Conservation (phyloP, 2,113 vertebrate species). For the Neolamprologus toae region DNA sequence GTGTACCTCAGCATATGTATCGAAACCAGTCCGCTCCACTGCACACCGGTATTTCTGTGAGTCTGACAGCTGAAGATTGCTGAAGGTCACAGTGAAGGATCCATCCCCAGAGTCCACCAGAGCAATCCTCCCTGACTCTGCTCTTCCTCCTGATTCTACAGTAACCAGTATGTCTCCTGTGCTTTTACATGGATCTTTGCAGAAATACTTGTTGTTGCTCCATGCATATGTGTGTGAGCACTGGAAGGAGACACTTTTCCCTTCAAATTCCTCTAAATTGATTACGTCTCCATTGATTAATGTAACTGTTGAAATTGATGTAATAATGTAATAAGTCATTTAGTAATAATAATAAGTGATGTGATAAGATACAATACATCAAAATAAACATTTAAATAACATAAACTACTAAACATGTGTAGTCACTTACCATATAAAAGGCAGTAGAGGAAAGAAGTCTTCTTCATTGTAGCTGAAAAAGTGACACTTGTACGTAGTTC, state of each 20-base stretch:
- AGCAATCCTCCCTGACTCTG: not conserved
- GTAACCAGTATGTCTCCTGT: not conserved
- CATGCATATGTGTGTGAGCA: not conserved
- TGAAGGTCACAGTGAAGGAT: conserved; percentile 24
- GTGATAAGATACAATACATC: not conserved
- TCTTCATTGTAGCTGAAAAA: conserved; percentile 1
- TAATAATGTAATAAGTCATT: not conserved
- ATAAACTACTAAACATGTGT: not conserved
- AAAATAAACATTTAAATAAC: not conserved
- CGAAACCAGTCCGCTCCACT: not conserved
- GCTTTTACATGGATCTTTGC: conserved; percentile 2
- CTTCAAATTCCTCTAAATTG: not conserved
- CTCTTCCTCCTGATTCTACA: not conserved
- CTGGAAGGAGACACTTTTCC: not conserved
- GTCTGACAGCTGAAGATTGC: conserved; percentile 21
- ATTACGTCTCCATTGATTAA: not conserved
- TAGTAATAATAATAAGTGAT: not conserved
- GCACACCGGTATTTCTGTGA: conserved; percentile 26
- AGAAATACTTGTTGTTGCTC: conserved; percentile 31
- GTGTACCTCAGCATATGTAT: conserved; percentile 3
- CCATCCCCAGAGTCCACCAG: not conserved
- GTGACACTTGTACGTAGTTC: not conserved
- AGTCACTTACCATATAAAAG: conserved; percentile 29
- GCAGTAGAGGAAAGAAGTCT: not conserved
- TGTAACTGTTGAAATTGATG: not conserved